These are phyloP conservation scores for Plestiodon gilberti DNA, from an alignment of 2,113 vertebrate genomes.

Conservation along the genomic window DNA sequence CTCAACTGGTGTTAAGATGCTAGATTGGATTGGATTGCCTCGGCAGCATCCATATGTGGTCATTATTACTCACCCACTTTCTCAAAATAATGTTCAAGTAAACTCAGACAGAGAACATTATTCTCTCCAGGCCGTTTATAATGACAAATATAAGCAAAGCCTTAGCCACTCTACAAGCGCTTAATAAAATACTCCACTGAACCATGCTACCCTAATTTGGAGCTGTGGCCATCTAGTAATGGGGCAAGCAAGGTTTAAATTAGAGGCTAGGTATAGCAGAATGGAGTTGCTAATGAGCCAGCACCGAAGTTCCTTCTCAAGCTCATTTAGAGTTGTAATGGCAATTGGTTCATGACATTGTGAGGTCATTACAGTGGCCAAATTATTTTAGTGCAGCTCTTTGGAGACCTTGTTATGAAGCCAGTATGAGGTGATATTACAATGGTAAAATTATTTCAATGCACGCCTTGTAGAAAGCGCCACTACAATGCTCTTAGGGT, in stretches of 20 bases:
- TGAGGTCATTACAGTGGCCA: conserved; percentile 72
- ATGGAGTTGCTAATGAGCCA: conserved; percentile 74
- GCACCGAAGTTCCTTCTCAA: conserved; percentile 69
- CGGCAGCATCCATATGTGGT: conserved; percentile 41
- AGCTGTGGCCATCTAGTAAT: conserved; percentile 39
- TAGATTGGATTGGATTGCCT: conserved; percentile 1
- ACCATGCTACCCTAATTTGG: conserved; percentile 29
- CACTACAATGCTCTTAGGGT: conserved; percentile 43
- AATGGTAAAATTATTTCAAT: conserved; percentile 57
- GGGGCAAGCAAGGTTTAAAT: conserved; percentile 45
- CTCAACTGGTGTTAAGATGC: conserved; percentile 42
- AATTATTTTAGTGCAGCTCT: conserved; percentile 70
- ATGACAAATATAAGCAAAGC: conserved; percentile 23
- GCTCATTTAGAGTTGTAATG: conserved; percentile 72
- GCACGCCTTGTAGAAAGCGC: conserved; percentile 61
- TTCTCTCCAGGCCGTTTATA: conserved; percentile 40
- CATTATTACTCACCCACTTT: conserved; percentile 15
- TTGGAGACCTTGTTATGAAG: conserved; percentile 66
- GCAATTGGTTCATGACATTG: conserved; percentile 75
- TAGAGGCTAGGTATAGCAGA: conserved; percentile 48
- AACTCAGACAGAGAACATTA: conserved; percentile 26
- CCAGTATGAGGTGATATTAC: conserved; percentile 36
- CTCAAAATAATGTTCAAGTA: conserved; percentile 40
- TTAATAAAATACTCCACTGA: conserved; percentile 40
- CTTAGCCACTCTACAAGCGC: not conserved